Percentiles rank a stretch among this genome's conserved stretches.
These are phyloP conservation scores for Halcyon chelicuti DNA, from an alignment of 2,797 vertebrate species.

Conservation along the genomic window DNA sequence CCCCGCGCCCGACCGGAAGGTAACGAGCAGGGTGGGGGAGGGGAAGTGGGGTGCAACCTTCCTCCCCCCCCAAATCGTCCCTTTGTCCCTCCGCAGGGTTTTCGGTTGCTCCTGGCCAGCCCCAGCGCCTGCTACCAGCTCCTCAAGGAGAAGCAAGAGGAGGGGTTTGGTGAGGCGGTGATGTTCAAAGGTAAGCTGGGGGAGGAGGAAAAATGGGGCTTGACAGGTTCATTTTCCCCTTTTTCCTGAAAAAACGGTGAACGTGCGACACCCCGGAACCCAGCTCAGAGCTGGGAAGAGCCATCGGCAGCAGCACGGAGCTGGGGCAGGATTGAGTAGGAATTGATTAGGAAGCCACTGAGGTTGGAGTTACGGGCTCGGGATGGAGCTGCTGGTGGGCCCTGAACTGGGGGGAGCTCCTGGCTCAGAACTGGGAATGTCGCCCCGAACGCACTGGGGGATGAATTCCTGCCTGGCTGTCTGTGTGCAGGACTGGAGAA, in stretches of 20 bases:
- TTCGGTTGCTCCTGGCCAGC: conserved; percentile 91
- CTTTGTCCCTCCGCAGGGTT: conserved; percentile 76
- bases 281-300: background rate
- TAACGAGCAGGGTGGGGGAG: rapidly evolving
- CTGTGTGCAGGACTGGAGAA: conserved; percentile 20
- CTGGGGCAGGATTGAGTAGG: background rate
- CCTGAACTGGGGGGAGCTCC: background rate
- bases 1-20: conserved; percentile 86
- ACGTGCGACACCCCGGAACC: rapidly evolving
- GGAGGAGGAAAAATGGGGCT: rapidly evolving
- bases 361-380: rapidly evolving
- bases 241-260: background rate
- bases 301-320: background rate
- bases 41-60: background rate
- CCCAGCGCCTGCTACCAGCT: conserved; percentile 86
- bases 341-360: rapidly evolving
- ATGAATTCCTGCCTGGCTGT: background rate
- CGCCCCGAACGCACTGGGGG: rapidly evolving
- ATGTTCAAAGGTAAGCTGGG: conserved; percentile 86
- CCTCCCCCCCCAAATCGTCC: too few species aligned
- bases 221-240: rapidly evolving
- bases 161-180: conserved; percentile 81
- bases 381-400: background rate
- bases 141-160: conserved; percentile 80
- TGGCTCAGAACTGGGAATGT: rapidly evolving